These are phyloP conservation scores for Megaceryle alcyon DNA, from an alignment of 2,797 vertebrate species.

Conservation along the genomic window DNA sequence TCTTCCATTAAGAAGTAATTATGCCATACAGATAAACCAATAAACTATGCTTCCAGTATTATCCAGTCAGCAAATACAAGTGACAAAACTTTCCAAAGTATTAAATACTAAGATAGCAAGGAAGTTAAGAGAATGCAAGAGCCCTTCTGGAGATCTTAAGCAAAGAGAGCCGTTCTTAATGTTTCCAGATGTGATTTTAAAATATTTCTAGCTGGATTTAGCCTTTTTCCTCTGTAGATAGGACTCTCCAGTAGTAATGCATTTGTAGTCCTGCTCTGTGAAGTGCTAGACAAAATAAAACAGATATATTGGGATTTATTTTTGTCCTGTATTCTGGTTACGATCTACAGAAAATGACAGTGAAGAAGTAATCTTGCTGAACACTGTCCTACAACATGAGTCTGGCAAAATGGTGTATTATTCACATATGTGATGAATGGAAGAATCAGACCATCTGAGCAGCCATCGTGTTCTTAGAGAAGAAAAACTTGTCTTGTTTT, in stretches of 20 bases:
- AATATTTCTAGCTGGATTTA: not conserved
- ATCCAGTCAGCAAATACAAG: not conserved
- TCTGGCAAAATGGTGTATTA: not conserved
- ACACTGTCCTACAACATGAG: not conserved
- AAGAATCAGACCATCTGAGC: not conserved
- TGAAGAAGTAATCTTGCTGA: not conserved
- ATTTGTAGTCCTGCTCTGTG: not conserved
- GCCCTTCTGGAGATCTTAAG: not conserved
- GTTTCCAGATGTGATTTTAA: not conserved
- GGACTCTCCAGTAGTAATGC: not conserved
- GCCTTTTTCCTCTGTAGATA: not conserved
- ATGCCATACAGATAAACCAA: not conserved
- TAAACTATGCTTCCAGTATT: not conserved
- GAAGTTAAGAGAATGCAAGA: not conserved
- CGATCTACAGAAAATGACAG: not conserved
- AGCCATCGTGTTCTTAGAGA: not conserved
- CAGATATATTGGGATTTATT: not conserved
- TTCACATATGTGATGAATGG: not conserved
- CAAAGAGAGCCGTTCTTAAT: not conserved
- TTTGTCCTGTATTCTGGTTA: not conserved
- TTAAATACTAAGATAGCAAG: not conserved
- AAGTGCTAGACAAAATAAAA: not conserved
- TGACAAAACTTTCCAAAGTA: not conserved
- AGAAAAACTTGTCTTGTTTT: not conserved
- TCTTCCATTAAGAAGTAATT: constrained; percentile 30